Evolutionary conservation across 2,113 vertebrate genomes (phyloP).

Genomic region (Caracal caracal): DNA sequence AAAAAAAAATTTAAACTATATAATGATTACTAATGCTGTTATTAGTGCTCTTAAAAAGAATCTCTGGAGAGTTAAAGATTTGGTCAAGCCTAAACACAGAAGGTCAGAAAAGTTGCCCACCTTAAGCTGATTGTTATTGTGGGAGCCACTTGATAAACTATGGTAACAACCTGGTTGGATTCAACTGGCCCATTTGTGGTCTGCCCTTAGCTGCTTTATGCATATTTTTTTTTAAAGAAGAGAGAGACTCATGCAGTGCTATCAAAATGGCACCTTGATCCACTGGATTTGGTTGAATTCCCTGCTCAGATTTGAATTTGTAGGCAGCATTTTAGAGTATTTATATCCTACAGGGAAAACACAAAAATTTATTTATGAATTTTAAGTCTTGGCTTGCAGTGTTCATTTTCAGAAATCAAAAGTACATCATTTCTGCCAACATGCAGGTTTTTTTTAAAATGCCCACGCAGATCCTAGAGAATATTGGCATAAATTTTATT

Average conservation of each 20-base stretch:
- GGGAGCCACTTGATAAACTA: not conserved
- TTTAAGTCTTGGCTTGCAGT: slow-evolving; percentile 67
- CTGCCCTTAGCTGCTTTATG: not conserved
- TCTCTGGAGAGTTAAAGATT: not conserved
- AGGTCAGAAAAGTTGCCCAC: not conserved
- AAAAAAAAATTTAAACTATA: slow-evolving; percentile 7
- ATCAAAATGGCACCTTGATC: slow-evolving; percentile 22
- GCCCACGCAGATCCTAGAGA: slow-evolving; percentile 18
- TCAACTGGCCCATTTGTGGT: not conserved
- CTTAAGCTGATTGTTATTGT: not conserved
- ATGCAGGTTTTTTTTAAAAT: not conserved
- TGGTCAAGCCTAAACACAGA: not conserved
- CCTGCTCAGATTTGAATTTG: slow-evolving; percentile 58
- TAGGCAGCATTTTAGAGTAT: slow-evolving; percentile 58
- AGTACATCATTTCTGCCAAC: slow-evolving; percentile 67
- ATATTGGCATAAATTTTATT: slow-evolving; percentile 40
- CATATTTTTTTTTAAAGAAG: not conserved
- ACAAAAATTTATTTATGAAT: slow-evolving; percentile 77
- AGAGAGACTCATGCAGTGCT: not conserved
- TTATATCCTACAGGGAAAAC: slow-evolving; percentile 70
- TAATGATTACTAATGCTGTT: not conserved
- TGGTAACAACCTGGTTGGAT: not conserved
- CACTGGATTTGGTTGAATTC: slow-evolving; percentile 59
- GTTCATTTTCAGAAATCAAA: slow-evolving; percentile 75
- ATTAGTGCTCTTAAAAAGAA: not conserved